A percentile compares a stretch with the other conserved stretches of the same genome.
Evolutionary conservation across 2,113 vertebrate genomes (phyloP).

Genomic region (Syngnathus floridae): DNA sequence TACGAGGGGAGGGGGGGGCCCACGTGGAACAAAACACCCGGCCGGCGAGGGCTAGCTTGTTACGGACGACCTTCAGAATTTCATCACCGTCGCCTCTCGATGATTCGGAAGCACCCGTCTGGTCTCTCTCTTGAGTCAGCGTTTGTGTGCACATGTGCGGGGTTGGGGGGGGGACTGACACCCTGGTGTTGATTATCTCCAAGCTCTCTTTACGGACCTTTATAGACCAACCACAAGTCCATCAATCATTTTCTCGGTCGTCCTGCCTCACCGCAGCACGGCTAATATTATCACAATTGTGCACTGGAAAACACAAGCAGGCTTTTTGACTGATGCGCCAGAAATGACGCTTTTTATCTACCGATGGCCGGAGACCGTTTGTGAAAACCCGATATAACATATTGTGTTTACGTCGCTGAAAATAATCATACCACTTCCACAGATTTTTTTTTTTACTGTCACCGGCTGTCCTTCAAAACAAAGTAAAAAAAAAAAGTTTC

Average conservation of each 20-base stretch:
- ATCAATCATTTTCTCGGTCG: conserved; percentile 87
- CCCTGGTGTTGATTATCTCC: conserved; percentile 96
- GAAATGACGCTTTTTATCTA: too few relatives aligned
- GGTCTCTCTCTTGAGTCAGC: conserved; percentile 75
- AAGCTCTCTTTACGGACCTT: conserved; percentile 91
- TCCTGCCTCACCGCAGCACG: conserved; percentile 58
- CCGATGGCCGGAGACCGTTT: too few relatives aligned
- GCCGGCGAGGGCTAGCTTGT: conserved; percentile 84
- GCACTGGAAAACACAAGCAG: conserved; percentile 8
- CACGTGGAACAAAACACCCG: conserved; percentile 66
- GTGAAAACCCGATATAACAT: too few relatives aligned
- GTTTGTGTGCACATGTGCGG: conserved; percentile 40
- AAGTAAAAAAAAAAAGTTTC: too few relatives aligned
- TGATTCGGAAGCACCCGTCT: conserved; percentile 89
- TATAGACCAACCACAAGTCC: conserved; percentile 96
- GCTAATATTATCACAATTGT: conserved; percentile 44
- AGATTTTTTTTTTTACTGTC: too few relatives aligned
- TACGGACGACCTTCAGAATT: conserved; percentile 99
- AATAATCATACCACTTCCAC: too few relatives aligned
- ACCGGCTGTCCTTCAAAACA: too few relatives aligned
- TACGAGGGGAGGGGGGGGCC: conserved; percentile 41
- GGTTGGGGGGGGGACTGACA: conserved; percentile 69
- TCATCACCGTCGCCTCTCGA: conserved; percentile 96
- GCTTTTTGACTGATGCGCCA: conserved; percentile 2
- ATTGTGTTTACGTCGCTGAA: too few relatives aligned